These are phyloP conservation scores for Pterois miles DNA, from an alignment of 2,797 vertebrate genomes.

Conservation along the genomic window DNA sequence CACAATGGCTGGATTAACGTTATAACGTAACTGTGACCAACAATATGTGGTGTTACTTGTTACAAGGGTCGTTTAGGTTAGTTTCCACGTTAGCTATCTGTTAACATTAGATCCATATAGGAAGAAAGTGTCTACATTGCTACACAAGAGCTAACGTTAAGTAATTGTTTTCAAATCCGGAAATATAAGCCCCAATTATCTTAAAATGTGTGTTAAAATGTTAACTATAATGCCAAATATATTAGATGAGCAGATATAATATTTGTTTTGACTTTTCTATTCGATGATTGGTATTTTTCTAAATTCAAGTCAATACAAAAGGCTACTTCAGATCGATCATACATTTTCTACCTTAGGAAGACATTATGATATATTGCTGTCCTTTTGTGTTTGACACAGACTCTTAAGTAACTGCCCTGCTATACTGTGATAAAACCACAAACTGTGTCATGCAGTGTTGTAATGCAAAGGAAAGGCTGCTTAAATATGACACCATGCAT, in stretches of 20 bases:
- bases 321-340: not conserved
- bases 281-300: not conserved
- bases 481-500: constrained; percentile 5
- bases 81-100: not conserved
- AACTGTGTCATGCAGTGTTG: not conserved
- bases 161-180: not conserved
- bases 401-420: not conserved
- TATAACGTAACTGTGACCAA: not conserved
- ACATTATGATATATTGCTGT: not conserved
- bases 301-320: not conserved
- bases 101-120: not conserved
- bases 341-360: not conserved
- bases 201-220: not conserved
- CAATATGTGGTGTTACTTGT: not conserved
- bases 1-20: not conserved
- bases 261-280: not conserved
- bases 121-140: not conserved
- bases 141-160: not conserved
- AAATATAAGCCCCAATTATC: not conserved
- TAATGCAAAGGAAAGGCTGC: not conserved
- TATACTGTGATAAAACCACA: not conserved
- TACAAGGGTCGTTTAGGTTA: not conserved
- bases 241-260: not conserved
- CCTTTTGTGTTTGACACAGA: not conserved
- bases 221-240: not conserved